A percentile compares a stretch with the other conserved stretches of the same genome.
These are phyloP conservation scores for Empidonax alnorum DNA, from an alignment of 2,113 vertebrate species.

Conservation along the genomic window DNA sequence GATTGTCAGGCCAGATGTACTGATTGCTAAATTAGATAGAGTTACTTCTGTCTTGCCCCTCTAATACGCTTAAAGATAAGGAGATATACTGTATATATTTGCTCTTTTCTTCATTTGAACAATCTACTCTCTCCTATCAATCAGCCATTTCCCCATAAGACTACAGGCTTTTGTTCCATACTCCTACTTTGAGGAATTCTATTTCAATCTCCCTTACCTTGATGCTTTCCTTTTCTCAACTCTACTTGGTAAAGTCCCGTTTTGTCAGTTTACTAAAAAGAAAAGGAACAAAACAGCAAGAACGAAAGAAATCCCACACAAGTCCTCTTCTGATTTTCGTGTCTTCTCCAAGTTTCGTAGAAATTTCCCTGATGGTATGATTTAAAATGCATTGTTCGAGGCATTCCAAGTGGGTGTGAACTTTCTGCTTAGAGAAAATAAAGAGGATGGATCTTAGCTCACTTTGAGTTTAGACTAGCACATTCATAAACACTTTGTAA, in stretches of 20 bases:
- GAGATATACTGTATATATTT: background rate
- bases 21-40: background rate
- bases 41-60: background rate
- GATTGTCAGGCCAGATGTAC: background rate
- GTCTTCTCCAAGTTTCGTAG: background rate
- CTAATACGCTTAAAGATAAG: background rate
- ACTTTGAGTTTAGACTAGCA: background rate
- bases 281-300: background rate
- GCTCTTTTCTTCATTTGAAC: background rate
- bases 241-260: background rate
- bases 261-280: background rate
- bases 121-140: background rate
- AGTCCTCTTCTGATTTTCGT: background rate
- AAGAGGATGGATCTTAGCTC: background rate
- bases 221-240: background rate
- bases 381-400: background rate
- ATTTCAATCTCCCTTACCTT: background rate
- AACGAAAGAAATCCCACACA: background rate
- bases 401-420: background rate
- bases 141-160: background rate
- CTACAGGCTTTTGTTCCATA: background rate
- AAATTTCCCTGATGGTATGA: background rate
- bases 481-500: background rate
- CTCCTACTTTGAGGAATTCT: background rate
- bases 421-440: background rate